Percentiles rank a stretch among this genome's conserved stretches.
Evolutionary conservation across 2,888 invertebrate species (phyloP).

Genomic region (Drosophila greeni): DNA sequence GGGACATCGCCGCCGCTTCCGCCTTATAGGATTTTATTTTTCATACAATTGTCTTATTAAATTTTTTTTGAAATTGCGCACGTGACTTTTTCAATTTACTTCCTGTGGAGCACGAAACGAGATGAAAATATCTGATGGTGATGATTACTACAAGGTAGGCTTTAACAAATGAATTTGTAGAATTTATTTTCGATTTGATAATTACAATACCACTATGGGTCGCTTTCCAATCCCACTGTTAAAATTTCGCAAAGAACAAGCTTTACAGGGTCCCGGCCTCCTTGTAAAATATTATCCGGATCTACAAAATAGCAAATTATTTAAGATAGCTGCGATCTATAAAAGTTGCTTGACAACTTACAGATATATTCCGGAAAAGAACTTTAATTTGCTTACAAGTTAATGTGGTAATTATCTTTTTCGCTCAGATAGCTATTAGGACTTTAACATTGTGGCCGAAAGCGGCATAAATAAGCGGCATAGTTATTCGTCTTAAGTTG

Average conservation of each 20-base stretch:
- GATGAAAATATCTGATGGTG: background rate
- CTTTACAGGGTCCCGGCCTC: no score
- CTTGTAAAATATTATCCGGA: no score
- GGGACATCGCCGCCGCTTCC: constrained; percentile 3
- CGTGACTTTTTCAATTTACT: constrained; percentile 56
- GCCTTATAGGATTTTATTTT: constrained; percentile 49
- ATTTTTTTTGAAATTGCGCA: constrained; percentile 49
- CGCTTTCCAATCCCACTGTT: background rate
- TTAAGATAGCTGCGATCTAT: no score
- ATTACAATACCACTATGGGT: background rate
- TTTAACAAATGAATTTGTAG: background rate
- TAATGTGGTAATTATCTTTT: no score
- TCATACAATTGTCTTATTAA: constrained; percentile 53
- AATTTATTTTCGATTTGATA: background rate
- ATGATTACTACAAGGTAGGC: background rate
- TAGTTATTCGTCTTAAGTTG: no score
- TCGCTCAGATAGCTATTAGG: no score
- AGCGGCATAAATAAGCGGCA: no score
- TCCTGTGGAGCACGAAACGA: background rate
- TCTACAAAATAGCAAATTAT: no score
- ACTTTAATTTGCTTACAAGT: no score
- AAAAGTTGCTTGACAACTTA: no score
- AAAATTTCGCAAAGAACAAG: background rate
- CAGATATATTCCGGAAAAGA: no score
- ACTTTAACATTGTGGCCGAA: no score